Conservation (phyloP, 1,140 invertebrate species). For the Diprion similis region DNA sequence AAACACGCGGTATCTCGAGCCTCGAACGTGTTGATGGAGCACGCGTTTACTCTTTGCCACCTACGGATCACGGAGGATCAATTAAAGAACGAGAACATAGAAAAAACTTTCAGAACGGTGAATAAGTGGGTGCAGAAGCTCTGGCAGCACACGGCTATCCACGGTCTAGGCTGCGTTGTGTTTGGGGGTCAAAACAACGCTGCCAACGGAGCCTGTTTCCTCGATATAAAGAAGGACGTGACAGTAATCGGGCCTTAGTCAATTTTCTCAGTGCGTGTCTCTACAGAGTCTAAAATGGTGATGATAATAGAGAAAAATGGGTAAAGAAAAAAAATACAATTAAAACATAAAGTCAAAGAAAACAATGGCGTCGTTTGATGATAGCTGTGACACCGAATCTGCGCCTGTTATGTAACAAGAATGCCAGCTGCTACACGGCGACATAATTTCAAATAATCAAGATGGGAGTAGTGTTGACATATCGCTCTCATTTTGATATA, state of each 20-base stretch:
- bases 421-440: neutral
- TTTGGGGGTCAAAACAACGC: constrained; percentile 62
- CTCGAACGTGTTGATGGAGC: constrained; percentile 59
- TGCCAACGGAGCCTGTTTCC: constrained; percentile 62
- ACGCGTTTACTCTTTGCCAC: constrained; percentile 69
- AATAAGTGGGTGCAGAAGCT: constrained; percentile 70
- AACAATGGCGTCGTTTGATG: neutral
- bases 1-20: constrained; percentile 62
- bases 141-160: constrained; percentile 63
- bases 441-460: neutral
- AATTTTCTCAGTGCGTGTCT: constrained; percentile 10
- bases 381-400: neutral
- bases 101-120: constrained; percentile 60
- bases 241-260: constrained; percentile 6
- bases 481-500: neutral
- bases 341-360: neutral
- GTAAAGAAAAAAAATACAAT: neutral
- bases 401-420: too few species aligned
- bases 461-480: constrained; percentile 12
- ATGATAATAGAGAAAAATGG: neutral
- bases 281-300: neutral
- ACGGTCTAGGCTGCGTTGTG: constrained; percentile 65
- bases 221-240: constrained; percentile 55
- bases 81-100: constrained; percentile 49
- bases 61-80: constrained; percentile 59